Evolutionary conservation across 2,888 invertebrate genomes (phyloP).

Genomic region (Cybosia mesomella): DNA sequence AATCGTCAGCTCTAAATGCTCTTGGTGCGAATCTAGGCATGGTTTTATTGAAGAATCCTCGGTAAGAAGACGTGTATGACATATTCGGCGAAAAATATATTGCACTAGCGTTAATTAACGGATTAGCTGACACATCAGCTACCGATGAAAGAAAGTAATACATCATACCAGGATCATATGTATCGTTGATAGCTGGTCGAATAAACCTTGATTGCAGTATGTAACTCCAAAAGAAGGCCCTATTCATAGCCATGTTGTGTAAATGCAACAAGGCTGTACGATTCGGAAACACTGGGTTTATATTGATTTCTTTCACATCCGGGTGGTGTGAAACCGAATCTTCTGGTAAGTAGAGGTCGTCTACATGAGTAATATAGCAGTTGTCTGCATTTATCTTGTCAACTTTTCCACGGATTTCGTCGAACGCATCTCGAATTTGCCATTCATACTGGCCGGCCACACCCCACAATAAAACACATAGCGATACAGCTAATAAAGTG

Average conservation of each 20-base stretch:
- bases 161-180: constrained; percentile 99
- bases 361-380: constrained; percentile 95
- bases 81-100: constrained; percentile 97
- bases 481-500: constrained; percentile 70
- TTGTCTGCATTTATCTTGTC: constrained; percentile 95
- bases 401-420: constrained; percentile 94
- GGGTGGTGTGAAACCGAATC: constrained; percentile 96
- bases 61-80: constrained; percentile 97
- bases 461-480: constrained; percentile 85
- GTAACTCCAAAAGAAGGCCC: constrained; percentile 98
- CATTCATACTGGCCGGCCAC: constrained; percentile 96
- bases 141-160: constrained; percentile 98
- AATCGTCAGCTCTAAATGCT: constrained; percentile 96
- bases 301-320: constrained; percentile 97
- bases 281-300: constrained; percentile 97
- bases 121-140: constrained; percentile 97
- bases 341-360: constrained; percentile 93
- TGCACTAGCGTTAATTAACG: constrained; percentile 96
- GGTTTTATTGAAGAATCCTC: constrained; percentile 98
- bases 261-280: constrained; percentile 96
- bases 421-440: constrained; percentile 96
- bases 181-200: constrained; percentile 95
- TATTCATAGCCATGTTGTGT: constrained; percentile 98
- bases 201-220: constrained; percentile 96
- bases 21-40: constrained; percentile 97